Conservation (phyloP, 2,888 invertebrate species). For the Xanthostigma xanthostigma region DNA sequence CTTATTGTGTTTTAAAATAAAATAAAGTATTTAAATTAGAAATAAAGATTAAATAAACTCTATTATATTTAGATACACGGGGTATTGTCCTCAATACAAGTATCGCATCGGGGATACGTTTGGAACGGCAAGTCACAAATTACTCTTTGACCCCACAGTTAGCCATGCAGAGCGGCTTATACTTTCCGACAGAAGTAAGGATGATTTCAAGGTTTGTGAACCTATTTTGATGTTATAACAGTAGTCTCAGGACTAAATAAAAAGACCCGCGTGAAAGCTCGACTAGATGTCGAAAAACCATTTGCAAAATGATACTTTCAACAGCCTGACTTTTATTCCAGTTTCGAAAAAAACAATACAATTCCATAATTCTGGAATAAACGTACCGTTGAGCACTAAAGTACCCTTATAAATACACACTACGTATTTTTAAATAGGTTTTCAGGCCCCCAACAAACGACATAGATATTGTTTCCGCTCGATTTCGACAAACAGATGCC, state of each 20-base stretch:
- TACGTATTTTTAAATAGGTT: slow-evolving; percentile 24
- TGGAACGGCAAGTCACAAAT: slow-evolving; percentile 57
- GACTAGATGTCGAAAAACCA: too few species aligned
- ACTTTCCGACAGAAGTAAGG: slow-evolving; percentile 43
- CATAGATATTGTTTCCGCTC: slow-evolving; percentile 47
- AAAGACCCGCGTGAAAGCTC: too few species aligned
- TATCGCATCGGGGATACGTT: slow-evolving; percentile 61
- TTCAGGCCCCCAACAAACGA: slow-evolving; percentile 48
- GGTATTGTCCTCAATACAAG: slow-evolving; percentile 60
- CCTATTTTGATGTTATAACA: too few species aligned
- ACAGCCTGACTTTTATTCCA: too few species aligned
- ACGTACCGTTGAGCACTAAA: neutral
- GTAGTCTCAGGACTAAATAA: neutral
- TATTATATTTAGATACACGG: slow-evolving; percentile 45
- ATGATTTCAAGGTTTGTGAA: slow-evolving; percentile 42
- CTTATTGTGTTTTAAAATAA: neutral
- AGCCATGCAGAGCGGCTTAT: slow-evolving; percentile 56
- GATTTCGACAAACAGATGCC: slow-evolving; percentile 48
- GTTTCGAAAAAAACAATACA: too few species aligned
- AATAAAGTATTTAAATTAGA: neutral
- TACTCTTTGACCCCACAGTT: slow-evolving; percentile 56
- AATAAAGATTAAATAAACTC: neutral
- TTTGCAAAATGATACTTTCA: too few species aligned
- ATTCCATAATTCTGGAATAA: neutral
- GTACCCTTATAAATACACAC: neutral